phyloP scores from a whole-genome alignment of 2,888 invertebrate genomes.

The Drosophila ezoana region DNA sequence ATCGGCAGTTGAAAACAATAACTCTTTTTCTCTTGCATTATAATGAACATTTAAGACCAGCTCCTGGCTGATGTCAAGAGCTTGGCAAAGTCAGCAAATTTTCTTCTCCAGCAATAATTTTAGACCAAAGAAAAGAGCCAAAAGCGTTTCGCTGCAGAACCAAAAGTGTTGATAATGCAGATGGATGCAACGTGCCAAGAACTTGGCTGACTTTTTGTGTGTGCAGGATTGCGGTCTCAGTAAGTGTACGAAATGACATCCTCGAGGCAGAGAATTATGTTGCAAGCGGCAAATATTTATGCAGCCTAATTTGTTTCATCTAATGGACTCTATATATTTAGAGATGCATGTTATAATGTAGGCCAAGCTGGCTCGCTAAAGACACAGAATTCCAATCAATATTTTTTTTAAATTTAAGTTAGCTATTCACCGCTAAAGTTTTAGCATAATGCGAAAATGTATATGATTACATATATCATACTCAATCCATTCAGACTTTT shows the following conservation, averaged over 20 bases:
- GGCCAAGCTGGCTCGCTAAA: too few relatives aligned
- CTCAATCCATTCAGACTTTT: too few relatives aligned
- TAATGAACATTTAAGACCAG: background rate
- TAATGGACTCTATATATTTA: background rate
- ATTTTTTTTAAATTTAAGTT: too few relatives aligned
- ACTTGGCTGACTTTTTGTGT: background rate
- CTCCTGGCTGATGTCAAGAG: too few relatives aligned
- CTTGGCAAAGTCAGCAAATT: background rate
- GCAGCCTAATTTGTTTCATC: conserved; percentile 4
- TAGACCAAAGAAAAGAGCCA: background rate
- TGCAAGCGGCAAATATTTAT: conserved; percentile 5
- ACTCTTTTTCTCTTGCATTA: background rate
- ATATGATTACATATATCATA: too few relatives aligned
- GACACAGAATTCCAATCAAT: too few relatives aligned
- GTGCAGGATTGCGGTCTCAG: background rate
- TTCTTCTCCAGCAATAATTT: background rate
- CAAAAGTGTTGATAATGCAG: background rate
- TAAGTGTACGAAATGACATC: background rate
- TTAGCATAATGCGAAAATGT: too few relatives aligned
- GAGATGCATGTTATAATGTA: background rate
- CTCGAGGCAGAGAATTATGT: conserved; percentile 8
- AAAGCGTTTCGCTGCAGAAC: background rate
- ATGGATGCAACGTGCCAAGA: background rate
- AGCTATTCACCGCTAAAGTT: background rate
- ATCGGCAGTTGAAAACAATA: too few relatives aligned